phyloP scores from a whole-genome alignment of 2,113 vertebrate genomes.

The Isichthys henryi region DNA sequence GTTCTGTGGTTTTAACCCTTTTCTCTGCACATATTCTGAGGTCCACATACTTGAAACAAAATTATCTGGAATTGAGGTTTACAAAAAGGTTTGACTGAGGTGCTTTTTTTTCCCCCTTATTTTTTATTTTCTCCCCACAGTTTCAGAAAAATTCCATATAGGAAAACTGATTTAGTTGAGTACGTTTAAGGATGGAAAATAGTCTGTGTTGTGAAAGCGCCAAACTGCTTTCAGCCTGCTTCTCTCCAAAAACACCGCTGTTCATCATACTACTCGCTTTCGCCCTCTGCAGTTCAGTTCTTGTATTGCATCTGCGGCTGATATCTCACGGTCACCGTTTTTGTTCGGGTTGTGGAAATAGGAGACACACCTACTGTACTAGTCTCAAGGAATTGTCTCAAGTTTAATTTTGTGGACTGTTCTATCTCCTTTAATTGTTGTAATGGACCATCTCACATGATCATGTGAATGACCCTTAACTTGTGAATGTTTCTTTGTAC shows the following conservation, averaged over 20 bases:
- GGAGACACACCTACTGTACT: not conserved
- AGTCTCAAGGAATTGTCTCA: not conserved
- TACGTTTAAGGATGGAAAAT: not conserved
- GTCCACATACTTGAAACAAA: not conserved
- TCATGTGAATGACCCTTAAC: constrained; percentile 44
- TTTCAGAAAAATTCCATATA: not conserved
- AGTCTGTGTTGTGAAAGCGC: not conserved
- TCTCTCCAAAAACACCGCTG: not conserved
- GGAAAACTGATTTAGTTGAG: not conserved
- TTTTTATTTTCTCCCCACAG: not conserved
- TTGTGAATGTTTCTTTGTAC: constrained; percentile 50
- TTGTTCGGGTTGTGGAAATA: not conserved
- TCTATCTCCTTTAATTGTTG: constrained; percentile 29
- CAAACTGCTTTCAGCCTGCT: not conserved
- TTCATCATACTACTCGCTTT: not conserved
- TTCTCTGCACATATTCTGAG: constrained; percentile 2
- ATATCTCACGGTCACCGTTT: not conserved
- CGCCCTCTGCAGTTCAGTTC: constrained; percentile 27
- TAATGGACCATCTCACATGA: constrained; percentile 42
- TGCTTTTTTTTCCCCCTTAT: constrained; percentile 10
- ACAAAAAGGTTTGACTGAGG: not conserved
- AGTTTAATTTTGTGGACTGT: constrained; percentile 12
- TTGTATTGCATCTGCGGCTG: not conserved
- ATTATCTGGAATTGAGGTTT: not conserved
- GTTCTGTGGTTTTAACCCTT: not conserved